A percentile compares a stretch with the other conserved stretches of the same genome.
These are phyloP conservation scores for Diuraphis noxia DNA, from an alignment of 1,140 invertebrate genomes.

Conservation along the genomic window DNA sequence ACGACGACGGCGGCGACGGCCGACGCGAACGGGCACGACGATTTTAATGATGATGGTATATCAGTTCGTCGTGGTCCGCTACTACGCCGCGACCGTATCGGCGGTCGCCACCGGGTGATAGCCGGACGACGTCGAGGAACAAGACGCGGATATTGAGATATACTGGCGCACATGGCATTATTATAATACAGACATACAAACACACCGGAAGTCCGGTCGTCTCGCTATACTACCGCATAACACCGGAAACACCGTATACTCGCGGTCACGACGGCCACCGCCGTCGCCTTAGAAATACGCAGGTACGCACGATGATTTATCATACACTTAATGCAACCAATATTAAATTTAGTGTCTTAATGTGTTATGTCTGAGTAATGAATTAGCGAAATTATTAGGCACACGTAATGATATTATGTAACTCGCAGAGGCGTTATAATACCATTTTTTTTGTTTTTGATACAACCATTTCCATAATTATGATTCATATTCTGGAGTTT, in stretches of 20 bases:
- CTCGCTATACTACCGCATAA: background rate
- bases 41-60: slow-evolving; percentile 26
- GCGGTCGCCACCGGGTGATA: background rate
- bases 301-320: background rate
- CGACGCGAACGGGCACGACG: background rate
- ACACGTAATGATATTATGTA: too few relatives aligned
- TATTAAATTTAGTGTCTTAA: background rate
- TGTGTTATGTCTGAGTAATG: too few relatives aligned
- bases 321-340: too few relatives aligned
- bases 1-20: slow-evolving; percentile 24
- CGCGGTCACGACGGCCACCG: background rate
- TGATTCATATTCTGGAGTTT: background rate
- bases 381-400: background rate
- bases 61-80: slow-evolving; percentile 47
- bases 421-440: background rate
- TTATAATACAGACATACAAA: background rate
- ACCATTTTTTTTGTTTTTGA: background rate
- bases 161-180: too few relatives aligned
- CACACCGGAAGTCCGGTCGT: background rate
- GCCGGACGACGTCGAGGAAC: background rate
- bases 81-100: slow-evolving; percentile 27
- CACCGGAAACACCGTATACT: background rate
- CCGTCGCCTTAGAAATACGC: background rate
- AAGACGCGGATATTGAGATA: too few relatives aligned
- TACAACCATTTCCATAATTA: too few relatives aligned